Conservation (phyloP, 1,140 invertebrate genomes). For the Cyclina sinensis region DNA sequence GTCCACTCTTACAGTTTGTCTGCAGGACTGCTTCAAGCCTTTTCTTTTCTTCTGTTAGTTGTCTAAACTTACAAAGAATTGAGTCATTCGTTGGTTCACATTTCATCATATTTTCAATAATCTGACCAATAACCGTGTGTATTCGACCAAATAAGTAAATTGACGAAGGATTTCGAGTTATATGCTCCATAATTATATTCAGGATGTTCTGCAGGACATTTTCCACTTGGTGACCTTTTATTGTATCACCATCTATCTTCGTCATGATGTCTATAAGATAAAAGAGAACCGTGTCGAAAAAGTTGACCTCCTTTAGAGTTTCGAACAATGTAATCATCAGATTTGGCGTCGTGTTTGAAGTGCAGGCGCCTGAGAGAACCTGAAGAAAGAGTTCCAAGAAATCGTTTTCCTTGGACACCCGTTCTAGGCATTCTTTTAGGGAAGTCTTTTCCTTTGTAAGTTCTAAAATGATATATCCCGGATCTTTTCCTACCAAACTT, state of each 20-base stretch:
- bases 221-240: neutral
- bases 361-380: neutral
- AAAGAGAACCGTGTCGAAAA: conserved; percentile 17
- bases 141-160: neutral
- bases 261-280: conserved; percentile 9
- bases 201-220: neutral
- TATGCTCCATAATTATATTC: neutral
- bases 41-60: neutral
- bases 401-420: neutral
- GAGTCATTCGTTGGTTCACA: neutral
- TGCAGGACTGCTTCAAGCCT: neutral
- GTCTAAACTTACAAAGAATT: neutral
- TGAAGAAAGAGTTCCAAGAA: conserved; percentile 24
- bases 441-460: conserved; percentile 9
- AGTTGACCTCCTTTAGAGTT: neutral
- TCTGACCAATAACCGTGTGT: neutral
- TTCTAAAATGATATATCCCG: conserved; percentile 34
- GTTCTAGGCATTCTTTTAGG: conserved; percentile 6
- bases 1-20: neutral
- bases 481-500: conserved; percentile 9
- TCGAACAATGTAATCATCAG: conserved; percentile 11
- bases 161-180: conserved; percentile 1
- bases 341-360: neutral
- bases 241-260: neutral
- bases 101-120: conserved; percentile 8